These are phyloP conservation scores for Globodera rostochiensis DNA, from an alignment of 1,140 invertebrate genomes.

Conservation along the genomic window DNA sequence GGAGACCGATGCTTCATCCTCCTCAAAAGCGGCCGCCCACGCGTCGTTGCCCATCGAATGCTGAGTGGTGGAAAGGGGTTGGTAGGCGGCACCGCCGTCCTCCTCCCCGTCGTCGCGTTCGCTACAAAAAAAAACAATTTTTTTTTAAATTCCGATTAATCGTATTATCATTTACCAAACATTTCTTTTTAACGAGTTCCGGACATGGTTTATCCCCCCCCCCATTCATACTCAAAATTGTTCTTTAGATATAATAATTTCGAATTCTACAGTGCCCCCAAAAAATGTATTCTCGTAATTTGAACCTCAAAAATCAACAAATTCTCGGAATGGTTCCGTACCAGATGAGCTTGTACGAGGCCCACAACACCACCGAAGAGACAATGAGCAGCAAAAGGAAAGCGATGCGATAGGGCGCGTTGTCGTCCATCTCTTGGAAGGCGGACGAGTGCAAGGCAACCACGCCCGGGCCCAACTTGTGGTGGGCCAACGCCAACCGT, in stretches of 20 bases:
- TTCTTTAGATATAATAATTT: not conserved
- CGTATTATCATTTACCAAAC: no score
- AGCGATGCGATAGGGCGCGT: conserved; percentile 25
- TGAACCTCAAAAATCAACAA: not conserved
- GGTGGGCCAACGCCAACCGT: conserved; percentile 4
- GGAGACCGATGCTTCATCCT: not conserved
- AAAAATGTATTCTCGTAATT: not conserved
- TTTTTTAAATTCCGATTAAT: no score
- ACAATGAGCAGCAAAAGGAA: conserved; percentile 23
- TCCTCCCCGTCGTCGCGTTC: not conserved
- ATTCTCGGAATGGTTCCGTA: conserved; percentile 3
- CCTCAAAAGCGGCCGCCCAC: not conserved
- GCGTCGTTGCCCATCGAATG: not conserved
- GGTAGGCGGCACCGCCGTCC: no score
- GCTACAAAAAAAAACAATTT: not conserved
- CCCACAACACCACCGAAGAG: conserved; percentile 24
- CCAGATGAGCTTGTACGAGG: conserved; percentile 28
- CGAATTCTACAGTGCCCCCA: not conserved
- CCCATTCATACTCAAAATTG: no score
- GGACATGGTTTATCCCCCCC: no score
- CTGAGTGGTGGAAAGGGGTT: no score
- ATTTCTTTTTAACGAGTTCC: no score
- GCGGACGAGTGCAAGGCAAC: conserved; percentile 6
- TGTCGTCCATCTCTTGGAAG: conserved; percentile 29
- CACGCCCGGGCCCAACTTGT: conserved; percentile 24